Evolutionary conservation across 2,888 invertebrate genomes (phyloP), one percentile per base, ranked within the genome.

Genomic region (Hemithea aestivaria): DNA sequence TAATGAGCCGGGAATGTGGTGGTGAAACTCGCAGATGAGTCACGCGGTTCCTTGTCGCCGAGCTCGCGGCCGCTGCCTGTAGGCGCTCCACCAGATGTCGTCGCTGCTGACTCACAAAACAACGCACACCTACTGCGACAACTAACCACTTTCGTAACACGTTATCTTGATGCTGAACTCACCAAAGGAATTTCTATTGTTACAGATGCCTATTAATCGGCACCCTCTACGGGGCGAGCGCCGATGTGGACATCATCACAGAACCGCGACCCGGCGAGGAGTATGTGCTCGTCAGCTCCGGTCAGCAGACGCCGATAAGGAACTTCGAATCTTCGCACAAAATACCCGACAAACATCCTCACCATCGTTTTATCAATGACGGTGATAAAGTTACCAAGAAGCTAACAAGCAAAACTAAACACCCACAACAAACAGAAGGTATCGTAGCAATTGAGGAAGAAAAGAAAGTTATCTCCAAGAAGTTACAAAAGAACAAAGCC

Each of bases 321-420:
- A 75, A 74, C 56, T 93, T 93, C 58, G 93, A 93, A 74, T 92
- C 93, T 1, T 87, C 93, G 1, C 94, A 94, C 66, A 94, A 93
- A 75, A 88, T 92, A 51, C 91, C 91, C 0, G 88, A 85, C 8
- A 82, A 84, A 56, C 77, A 85, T 46, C 80, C 85, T 1, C 51
- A 73, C 37, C 76, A 84, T 28, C 70, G 76, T 31, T 50, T 73
- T 25, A 54, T 73, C 7, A 77, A 76, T 58, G 89, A 78, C 59
- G 84, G 60, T 73, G 89, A 73, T 67, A 90, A 76, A 75, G 83
- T 76, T 36, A 64, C 61, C 7, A 82, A 82, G 39, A 83, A 84
- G 43, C 47, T 75, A 40, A 62, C 73, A 36, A 80, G 65, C 36
- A 87, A 87, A 53, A 50, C 56, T 1, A 82, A 80, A 55, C 77